phyloP scores from a whole-genome alignment of 2,113 vertebrate species.

The Calyptommatus sinebrachiatus region DNA sequence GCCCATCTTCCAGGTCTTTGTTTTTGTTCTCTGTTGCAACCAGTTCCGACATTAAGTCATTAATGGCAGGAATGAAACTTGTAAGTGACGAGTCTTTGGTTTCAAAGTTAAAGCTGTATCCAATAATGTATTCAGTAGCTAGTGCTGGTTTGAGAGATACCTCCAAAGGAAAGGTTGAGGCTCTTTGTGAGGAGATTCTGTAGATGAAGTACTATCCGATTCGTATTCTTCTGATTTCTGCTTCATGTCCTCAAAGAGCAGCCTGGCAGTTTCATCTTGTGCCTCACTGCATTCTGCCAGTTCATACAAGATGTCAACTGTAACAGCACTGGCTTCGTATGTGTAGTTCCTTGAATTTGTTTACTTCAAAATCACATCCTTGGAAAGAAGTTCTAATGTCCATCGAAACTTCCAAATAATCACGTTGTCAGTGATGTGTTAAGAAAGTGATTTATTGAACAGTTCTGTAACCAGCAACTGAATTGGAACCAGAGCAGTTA shows the following conservation, averaged over 20 bases:
- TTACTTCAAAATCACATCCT: no score
- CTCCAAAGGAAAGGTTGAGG: conserved; percentile 61
- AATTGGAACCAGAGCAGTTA: no score
- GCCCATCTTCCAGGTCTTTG: conserved; percentile 64
- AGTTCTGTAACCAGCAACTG: no score
- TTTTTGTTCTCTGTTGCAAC: conserved; percentile 67
- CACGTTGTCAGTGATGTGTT: no score
- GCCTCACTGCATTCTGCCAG: conserved; percentile 68
- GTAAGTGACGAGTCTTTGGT: conserved; percentile 79
- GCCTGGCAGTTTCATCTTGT: conserved; percentile 66
- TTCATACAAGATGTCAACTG: conserved; percentile 75
- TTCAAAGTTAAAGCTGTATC: conserved; percentile 72
- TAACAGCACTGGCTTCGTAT: conserved; percentile 76
- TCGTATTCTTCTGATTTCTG: conserved; percentile 74
- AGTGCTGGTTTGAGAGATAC: conserved; percentile 60
- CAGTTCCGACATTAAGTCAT: conserved; percentile 68
- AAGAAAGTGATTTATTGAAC: no score
- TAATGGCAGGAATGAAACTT: conserved; percentile 83
- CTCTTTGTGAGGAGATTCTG: conserved; percentile 69
- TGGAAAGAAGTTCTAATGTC: no score
- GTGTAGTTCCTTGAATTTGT: no score
- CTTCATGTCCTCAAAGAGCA: conserved; percentile 75
- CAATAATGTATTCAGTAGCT: conserved; percentile 68
- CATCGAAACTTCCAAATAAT: no score
- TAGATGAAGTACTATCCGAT: conserved; percentile 77